Percentiles rank a stretch among this genome's conserved stretches.
Conservation (phyloP, 2,113 vertebrate genomes). For the Rana temporaria region DNA sequence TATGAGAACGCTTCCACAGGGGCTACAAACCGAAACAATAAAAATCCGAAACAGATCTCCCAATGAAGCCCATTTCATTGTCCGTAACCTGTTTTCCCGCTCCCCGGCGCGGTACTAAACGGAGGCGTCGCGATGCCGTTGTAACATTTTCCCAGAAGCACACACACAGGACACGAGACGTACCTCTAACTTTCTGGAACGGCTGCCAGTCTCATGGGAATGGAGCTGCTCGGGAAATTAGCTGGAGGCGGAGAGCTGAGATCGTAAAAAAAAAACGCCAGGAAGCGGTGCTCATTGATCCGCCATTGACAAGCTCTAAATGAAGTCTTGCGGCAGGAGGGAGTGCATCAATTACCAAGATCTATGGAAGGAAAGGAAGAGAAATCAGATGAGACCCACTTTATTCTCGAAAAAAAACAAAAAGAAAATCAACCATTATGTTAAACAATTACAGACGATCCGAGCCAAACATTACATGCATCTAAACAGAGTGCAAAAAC, state of each 20-base stretch:
- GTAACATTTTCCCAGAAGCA: slow-evolving; percentile 27
- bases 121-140: background rate
- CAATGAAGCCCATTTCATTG: no score
- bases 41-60: no score
- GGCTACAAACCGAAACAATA: no score
- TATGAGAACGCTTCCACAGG: no score
- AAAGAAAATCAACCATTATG: no score
- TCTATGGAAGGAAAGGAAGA: slow-evolving; percentile 39
- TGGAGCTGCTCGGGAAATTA: slow-evolving; percentile 24
- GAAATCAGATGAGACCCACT: slow-evolving; percentile 1
- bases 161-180: background rate
- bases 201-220: slow-evolving; percentile 36
- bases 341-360: slow-evolving; percentile 37
- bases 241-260: slow-evolving; percentile 17
- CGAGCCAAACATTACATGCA: no score
- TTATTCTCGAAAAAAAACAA: background rate
- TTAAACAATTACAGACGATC: no score
- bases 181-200: slow-evolving; percentile 47
- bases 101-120: background rate
- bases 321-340: slow-evolving; percentile 21
- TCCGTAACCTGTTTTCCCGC: background rate
- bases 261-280: background rate
- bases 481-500: no score
- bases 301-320: slow-evolving; percentile 10
- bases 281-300: slow-evolving; percentile 37